Base-by-base conservation (phyloP, 2,888 invertebrate genomes). In the Cremastinae sp. region DNA sequence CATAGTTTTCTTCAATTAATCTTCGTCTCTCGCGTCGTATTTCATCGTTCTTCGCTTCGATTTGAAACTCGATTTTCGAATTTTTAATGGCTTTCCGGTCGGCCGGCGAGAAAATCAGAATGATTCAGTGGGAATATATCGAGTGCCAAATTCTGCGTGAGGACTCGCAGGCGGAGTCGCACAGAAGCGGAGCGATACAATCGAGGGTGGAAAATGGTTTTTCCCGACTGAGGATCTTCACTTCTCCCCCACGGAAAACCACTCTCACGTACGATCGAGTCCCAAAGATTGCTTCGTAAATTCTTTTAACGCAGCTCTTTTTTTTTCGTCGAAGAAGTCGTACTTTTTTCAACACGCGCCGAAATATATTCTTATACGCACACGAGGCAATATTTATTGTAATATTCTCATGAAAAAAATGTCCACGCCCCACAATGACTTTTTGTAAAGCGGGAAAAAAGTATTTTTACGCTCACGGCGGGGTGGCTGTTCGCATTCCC, bases 201-300 rank as follows among this genome's bases (percentile, higher is more conserved):
- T 28, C 38, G 65, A 64, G 64, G 75, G 45, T 47, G 58, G 58
- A 36, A 76, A 76, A 70, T 70, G 58, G 53, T 12, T 47, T 65
- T 47, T 16, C 38, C 14, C 43, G 22, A 4, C 53, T 45, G 62
- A 56, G 56, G 43, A 64, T 49, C 28, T 56, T 47, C 49, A 54
- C 12, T 68, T 14, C 20, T 20, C 16, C 59, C 47, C 20, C 41
- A 10, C n/a, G 1, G 53, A 68, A 69, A 53, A 53, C 43, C 16
- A 28, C 14, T 28, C 36, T 71, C 53, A 47, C 43, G 66, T 65
- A 75, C 78, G 78, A 81, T 78, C 72, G 68, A 73, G 75, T 71
- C 77, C 14, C 76, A 78, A 79, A 79, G 80, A 86, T 84, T 81
- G 83, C 79, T 84, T 83, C 81, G 82, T 80, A 85, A 85, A 84